phyloP scores from a whole-genome alignment of 2,113 vertebrate genomes.

The Oncorhynchus nerka region DNA sequence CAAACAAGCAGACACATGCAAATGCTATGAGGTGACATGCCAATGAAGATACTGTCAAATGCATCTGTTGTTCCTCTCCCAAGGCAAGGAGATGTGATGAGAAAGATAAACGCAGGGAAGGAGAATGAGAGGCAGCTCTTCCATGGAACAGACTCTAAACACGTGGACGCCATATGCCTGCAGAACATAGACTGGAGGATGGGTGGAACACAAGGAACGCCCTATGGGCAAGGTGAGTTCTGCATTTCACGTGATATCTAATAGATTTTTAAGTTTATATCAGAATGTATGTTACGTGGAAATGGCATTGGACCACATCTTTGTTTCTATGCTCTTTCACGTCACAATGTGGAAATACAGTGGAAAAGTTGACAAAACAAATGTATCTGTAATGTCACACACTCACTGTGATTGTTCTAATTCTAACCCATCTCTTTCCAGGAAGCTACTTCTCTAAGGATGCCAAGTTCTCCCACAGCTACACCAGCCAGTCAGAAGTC shows the following conservation, averaged over 20 bases:
- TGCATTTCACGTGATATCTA: not conserved
- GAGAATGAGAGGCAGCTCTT: slow-evolving; percentile 71
- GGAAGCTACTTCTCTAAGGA: slow-evolving; percentile 93
- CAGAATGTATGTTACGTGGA: too few relatives aligned
- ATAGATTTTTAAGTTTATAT: not conserved
- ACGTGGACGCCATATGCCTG: slow-evolving; percentile 63
- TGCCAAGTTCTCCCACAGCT: slow-evolving; percentile 81
- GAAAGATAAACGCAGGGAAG: slow-evolving; percentile 62
- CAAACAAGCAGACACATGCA: too few relatives aligned
- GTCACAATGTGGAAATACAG: too few relatives aligned
- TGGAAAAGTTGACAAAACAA: too few relatives aligned
- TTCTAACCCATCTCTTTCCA: slow-evolving; percentile 43
- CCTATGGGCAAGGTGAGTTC: slow-evolving; percentile 74
- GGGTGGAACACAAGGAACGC: slow-evolving; percentile 74
- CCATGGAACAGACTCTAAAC: slow-evolving; percentile 63
- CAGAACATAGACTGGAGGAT: slow-evolving; percentile 82
- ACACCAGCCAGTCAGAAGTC: slow-evolving; percentile 10
- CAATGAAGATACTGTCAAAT: too few relatives aligned
- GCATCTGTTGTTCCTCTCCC: not conserved
- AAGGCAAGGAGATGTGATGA: slow-evolving; percentile 81
- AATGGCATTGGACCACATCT: too few relatives aligned
- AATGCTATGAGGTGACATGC: too few relatives aligned
- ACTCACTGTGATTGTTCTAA: too few relatives aligned
- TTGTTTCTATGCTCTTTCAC: too few relatives aligned
- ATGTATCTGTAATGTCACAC: not conserved